Percentiles rank a stretch among this genome's conserved stretches.
These are phyloP conservation scores for Sebastes hubbsi DNA, from an alignment of 2,797 vertebrate genomes.

Conservation along the genomic window DNA sequence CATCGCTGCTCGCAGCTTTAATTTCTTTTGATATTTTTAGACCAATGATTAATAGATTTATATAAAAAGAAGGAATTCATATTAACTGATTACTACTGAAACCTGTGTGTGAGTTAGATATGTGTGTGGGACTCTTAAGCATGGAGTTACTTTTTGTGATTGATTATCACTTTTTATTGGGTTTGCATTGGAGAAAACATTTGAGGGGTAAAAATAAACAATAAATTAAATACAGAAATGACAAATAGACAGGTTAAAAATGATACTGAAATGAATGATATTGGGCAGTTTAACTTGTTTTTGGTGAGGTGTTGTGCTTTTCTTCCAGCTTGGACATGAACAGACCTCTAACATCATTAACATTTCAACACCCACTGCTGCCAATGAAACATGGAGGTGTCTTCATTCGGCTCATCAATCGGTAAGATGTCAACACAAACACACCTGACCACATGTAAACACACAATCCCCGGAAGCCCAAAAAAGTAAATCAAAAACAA, in stretches of 20 bases:
- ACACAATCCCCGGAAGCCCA: background rate
- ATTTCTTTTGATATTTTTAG: too few relatives aligned
- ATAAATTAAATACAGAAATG: too few relatives aligned
- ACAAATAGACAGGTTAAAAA: background rate
- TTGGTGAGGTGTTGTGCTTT: background rate
- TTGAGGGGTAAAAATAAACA: background rate
- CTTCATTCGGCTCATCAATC: background rate
- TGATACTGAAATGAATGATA: background rate
- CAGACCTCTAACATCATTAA: background rate
- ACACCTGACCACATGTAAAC: background rate
- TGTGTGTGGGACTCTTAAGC: background rate
- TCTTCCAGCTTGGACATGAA: background rate
- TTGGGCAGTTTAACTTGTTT: background rate
- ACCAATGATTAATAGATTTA: too few relatives aligned
- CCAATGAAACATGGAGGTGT: background rate
- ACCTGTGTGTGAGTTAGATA: background rate
- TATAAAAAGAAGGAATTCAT: background rate
- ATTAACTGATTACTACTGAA: background rate
- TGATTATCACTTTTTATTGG: background rate
- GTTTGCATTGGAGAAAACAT: background rate
- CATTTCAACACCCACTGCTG: background rate
- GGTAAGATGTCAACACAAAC: background rate
- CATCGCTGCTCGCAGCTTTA: too few relatives aligned
- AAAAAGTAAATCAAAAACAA: constrained; percentile 1
- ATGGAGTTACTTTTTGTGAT: background rate